These are phyloP conservation scores for Drosophila subpulchrella DNA, from an alignment of 1,140 invertebrate species.

Conservation along the genomic window DNA sequence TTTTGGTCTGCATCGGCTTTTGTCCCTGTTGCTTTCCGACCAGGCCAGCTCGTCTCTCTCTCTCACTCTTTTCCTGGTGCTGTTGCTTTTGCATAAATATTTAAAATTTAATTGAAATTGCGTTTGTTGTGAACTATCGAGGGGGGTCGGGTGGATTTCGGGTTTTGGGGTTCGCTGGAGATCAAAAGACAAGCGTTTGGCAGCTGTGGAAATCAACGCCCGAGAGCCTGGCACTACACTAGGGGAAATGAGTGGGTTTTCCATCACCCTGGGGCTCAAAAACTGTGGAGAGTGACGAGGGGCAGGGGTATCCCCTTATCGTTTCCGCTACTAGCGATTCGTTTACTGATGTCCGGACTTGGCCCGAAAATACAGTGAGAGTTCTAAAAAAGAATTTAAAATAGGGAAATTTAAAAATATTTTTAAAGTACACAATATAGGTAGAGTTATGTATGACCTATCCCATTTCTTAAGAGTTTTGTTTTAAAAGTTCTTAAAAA, in stretches of 20 bases:
- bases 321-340: constrained; percentile 22
- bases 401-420: too few relatives aligned
- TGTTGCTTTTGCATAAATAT: constrained; percentile 71
- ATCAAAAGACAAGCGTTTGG: constrained; percentile 81
- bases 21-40: neutral
- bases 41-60: neutral
- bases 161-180: constrained; percentile 47
- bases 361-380: constrained; percentile 9
- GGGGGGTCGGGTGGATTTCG: neutral
- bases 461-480: too few relatives aligned
- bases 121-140: constrained; percentile 49
- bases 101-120: constrained; percentile 84
- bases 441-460: too few relatives aligned
- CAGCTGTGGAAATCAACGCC: constrained; percentile 80
- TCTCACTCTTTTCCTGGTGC: constrained; percentile 17
- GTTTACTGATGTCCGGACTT: constrained; percentile 64
- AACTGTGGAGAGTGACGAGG: neutral
- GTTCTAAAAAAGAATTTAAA: neutral
- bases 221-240: constrained; percentile 48
- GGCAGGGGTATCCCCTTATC: constrained; percentile 18
- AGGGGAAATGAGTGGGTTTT: constrained; percentile 26
- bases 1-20: constrained; percentile 50
- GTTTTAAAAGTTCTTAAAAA: too few relatives aligned
- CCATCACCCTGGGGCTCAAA: constrained; percentile 19
- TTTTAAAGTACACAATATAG: too few relatives aligned